Base-by-base conservation (phyloP, 2,888 invertebrate genomes). In the Epistrophella euchroma region DNA sequence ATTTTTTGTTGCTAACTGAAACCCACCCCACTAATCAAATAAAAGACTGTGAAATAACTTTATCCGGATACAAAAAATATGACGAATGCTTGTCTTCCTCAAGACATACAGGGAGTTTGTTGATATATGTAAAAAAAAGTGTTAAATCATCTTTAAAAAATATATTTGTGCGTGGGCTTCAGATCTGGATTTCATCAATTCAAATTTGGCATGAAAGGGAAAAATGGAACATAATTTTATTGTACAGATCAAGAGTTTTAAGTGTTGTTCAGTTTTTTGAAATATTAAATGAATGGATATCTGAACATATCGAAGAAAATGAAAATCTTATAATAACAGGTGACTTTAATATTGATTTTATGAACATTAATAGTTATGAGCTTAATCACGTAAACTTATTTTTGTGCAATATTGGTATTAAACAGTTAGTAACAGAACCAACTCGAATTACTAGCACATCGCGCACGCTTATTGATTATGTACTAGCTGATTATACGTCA, bases 381-480 rank as follows among this genome's bases (percentile, higher is more conserved):
- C 50, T 52, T 6, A 25, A 25, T 7, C 25, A 52, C 25, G 52
- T 52, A 2, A 52, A 52, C 17, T 5, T 2, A 17, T 35, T 58
- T 2, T 2, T 43, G 6, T 43, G 0, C 17, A 17, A 19, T 58
- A 58, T 19, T 19, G 58, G 58, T 10, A 32, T 56, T 32, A 15
- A 56, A 17, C 56, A 56, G 13, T 25, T 52, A 2, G 52, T 52
- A 0, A 52, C 22, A 52, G 52, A 43, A 6, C 40, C 40, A 43
- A 43, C 40, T 43, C 40, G 40, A 43, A n/a, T 43, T n/a, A 43
- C 40, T 6, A 43, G 40, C 0, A 6, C 15, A 35, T 52, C 19
- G 22, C 52, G 37, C 25, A 47, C 45, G 4, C 32, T 66, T 28
- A 66, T 66, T 66, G 68, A 68, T 35, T 68, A 68, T 32, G 32